Evolutionary conservation across 2,113 vertebrate species (phyloP), one percentile per base, ranked within the genome.

Genomic region (Hippopotamus amphibius): DNA sequence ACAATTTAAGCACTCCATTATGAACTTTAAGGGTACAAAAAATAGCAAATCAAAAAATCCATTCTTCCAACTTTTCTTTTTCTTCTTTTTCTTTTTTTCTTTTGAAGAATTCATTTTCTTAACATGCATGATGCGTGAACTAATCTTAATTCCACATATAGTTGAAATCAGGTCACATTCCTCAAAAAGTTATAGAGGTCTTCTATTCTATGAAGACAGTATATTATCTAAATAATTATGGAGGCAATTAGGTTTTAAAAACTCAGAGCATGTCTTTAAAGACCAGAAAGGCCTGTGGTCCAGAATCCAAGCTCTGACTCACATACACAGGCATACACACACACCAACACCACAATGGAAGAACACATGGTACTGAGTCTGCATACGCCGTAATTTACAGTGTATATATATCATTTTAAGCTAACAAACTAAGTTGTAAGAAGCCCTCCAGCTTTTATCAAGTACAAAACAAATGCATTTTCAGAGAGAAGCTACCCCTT

Each of bases 61-160:
- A 50, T 55, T 50, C 17, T 84, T 84, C n/a, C 24, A 74, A 84
- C 43, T 10, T 71, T 37, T 59, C 11, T 71, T 24, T 74, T 72
- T 48, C 22, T 43, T 82, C 53, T 43, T 41, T 30, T 12, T 37
- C 37, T 37, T 37, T 37, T 50, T n/a, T 30, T 74, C 46, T 61
- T 59, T 48, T 26, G 30, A 72, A 93, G 68, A 93, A 26, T 21
- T 87, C 22, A 37, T 79, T 93, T 87, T 63, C 55, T 92, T 87
- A 69, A 48, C 22, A 87, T 8, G 16, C 13, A 68, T 37, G 22
- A 69, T 59, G 33, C 37, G 37, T 19, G 37, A 93, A 93, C 72
- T 37, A 79, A 68, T 55, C 61, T 86, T n/a, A 87, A 43, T 30
- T 74, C 12, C 30, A 74, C 22, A n/a, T 15, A 30, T 3, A 84